Conservation (phyloP, 2,797 vertebrate species). For the Macropodus opercularis region DNA sequence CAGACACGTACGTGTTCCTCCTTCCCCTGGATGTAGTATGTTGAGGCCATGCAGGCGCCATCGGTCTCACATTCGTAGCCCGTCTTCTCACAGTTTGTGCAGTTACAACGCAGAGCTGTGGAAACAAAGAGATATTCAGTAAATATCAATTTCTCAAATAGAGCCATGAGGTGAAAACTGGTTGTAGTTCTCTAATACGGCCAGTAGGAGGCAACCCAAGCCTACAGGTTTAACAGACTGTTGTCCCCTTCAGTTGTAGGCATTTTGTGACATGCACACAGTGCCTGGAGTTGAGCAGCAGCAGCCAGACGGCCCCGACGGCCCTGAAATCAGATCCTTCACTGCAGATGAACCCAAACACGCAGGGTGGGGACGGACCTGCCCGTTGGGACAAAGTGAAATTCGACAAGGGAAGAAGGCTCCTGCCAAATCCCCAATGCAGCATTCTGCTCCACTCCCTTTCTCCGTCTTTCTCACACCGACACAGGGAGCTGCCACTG, state of each 20-base stretch:
- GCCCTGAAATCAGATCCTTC: slow-evolving; percentile 81
- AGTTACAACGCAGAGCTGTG: slow-evolving; percentile 88
- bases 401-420: slow-evolving; percentile 62
- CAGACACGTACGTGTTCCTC: slow-evolving; percentile 92
- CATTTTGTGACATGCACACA: slow-evolving; percentile 55
- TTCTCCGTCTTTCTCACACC: slow-evolving; percentile 38
- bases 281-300: slow-evolving; percentile 57
- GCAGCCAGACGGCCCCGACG: slow-evolving; percentile 71
- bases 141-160: slow-evolving; percentile 2
- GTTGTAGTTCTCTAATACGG: background rate
- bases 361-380: slow-evolving; percentile 69
- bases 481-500: slow-evolving; percentile 39
- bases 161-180: background rate
- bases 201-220: slow-evolving; percentile 66
- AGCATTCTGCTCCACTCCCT: slow-evolving; percentile 58
- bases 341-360: slow-evolving; percentile 85
- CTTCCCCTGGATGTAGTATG: slow-evolving; percentile 86
- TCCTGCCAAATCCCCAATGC: slow-evolving; percentile 65
- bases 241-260: slow-evolving; percentile 34
- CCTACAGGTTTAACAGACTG: slow-evolving; percentile 7
- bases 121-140: background rate
- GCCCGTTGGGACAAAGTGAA: slow-evolving; percentile 71
- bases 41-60: slow-evolving; percentile 96
- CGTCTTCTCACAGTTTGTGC: slow-evolving; percentile 90
- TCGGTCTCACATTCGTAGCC: slow-evolving; percentile 95